A percentile compares a stretch with the other conserved stretches of the same genome.
These are phyloP conservation scores for Portevinia maculata DNA, from an alignment of 2,888 invertebrate species.

Conservation along the genomic window DNA sequence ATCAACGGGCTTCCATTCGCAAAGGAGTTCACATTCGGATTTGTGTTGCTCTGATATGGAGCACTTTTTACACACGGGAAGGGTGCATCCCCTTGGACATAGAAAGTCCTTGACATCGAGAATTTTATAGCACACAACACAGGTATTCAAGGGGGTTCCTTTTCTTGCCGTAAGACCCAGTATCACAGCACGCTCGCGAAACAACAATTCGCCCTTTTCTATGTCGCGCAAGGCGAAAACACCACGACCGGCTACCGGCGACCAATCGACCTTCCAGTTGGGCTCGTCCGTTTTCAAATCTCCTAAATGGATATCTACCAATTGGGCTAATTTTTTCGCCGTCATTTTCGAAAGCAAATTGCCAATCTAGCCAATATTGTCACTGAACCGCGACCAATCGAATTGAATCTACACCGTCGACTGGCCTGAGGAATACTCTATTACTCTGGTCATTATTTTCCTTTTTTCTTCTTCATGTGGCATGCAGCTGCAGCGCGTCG, in stretches of 20 bases:
- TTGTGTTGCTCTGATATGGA: conserved; percentile 85
- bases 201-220: conserved; percentile 87
- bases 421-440: conserved; percentile 62
- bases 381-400: conserved; percentile 66
- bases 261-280: conserved; percentile 86
- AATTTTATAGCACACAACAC: conserved; percentile 86
- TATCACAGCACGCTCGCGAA: conserved; percentile 88
- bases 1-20: conserved; percentile 84
- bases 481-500: conserved; percentile 29
- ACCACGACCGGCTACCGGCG: conserved; percentile 88
- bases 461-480: conserved; percentile 48
- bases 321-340: conserved; percentile 77
- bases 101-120: conserved; percentile 81
- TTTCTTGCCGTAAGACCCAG: conserved; percentile 87
- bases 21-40: conserved; percentile 87
- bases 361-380: conserved; percentile 40
- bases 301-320: conserved; percentile 80
- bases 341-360: conserved; percentile 50
- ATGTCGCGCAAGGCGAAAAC: conserved; percentile 88
- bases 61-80: conserved; percentile 88
- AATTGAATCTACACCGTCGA: conserved; percentile 68
- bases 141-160: conserved; percentile 84
- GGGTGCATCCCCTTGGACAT: conserved; percentile 87
- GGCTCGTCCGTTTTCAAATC: conserved; percentile 79
- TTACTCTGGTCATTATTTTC: conserved; percentile 65